Percentiles rank a stretch among this genome's conserved stretches.
These are phyloP conservation scores for Prosopocoilus inquinatus DNA, from an alignment of 2,888 invertebrate genomes.

Conservation along the genomic window DNA sequence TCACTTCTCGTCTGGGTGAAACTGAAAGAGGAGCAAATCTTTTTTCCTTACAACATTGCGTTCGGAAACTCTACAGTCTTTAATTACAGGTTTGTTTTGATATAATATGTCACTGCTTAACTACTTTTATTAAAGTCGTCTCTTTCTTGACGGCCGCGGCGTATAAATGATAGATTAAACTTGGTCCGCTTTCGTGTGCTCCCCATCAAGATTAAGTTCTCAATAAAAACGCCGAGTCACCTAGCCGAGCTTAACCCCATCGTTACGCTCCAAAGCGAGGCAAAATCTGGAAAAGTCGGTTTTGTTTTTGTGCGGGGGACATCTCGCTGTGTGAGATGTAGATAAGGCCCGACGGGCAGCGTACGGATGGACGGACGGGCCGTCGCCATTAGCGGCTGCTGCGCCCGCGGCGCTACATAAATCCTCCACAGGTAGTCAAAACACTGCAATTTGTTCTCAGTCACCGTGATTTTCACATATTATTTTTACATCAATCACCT, in stretches of 20 bases:
- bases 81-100: too few relatives aligned
- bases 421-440: constrained; percentile 44
- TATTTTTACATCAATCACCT: constrained; percentile 50
- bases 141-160: not conserved
- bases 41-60: too few relatives aligned
- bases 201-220: constrained; percentile 23
- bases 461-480: constrained; percentile 50
- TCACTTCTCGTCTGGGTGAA: too few relatives aligned
- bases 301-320: constrained; percentile 11
- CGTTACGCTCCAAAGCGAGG: constrained; percentile 10
- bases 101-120: too few relatives aligned
- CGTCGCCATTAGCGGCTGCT: constrained; percentile 19
- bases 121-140: not conserved
- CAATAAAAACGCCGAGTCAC: constrained; percentile 23
- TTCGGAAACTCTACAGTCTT: too few relatives aligned
- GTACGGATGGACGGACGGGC: constrained; percentile 15
- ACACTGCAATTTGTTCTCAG: constrained; percentile 42
- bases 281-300: not conserved
- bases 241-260: constrained; percentile 17
- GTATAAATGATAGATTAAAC: constrained; percentile 14
- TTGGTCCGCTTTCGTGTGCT: constrained; percentile 14
- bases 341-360: constrained; percentile 14
- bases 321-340: constrained; percentile 19
- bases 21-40: too few relatives aligned
- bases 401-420: constrained; percentile 35